phyloP scores from a whole-genome alignment of 2,113 vertebrate species.

The Manacus vitellinus region DNA sequence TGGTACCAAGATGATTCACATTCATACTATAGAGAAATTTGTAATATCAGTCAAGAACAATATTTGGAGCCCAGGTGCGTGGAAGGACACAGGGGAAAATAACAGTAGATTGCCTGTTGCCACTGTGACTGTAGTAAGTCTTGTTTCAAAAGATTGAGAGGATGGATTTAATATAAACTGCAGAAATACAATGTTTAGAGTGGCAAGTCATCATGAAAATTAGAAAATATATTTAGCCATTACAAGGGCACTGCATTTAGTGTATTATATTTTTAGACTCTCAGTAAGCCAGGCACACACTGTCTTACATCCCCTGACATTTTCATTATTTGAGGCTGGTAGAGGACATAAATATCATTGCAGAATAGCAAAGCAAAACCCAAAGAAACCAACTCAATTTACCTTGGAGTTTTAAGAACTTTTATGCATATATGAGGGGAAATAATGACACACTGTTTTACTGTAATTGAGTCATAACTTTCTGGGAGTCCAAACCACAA shows the following conservation, averaged over 20 bases:
- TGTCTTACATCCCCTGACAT: conserved; percentile 17
- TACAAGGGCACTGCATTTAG: conserved; percentile 40
- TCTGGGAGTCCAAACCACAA: not conserved
- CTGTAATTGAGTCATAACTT: not conserved
- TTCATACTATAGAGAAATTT: not conserved
- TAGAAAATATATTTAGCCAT: conserved; percentile 60
- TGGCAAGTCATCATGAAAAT: conserved; percentile 58
- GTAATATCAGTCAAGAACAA: conserved; percentile 32
- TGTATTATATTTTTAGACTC: conserved; percentile 27
- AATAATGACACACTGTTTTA: not conserved
- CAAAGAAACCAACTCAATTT: not conserved
- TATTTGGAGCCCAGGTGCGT: not conserved
- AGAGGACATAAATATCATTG: conserved; percentile 34
- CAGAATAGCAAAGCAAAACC: conserved; percentile 9
- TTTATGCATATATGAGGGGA: not conserved
- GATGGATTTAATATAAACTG: conserved; percentile 24
- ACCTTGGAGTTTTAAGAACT: not conserved
- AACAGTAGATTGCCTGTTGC: conserved; percentile 37
- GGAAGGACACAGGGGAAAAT: not conserved
- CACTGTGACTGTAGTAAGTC: conserved; percentile 2
- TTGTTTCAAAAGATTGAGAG: conserved; percentile 47
- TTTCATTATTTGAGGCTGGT: conserved; percentile 53
- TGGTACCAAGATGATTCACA: conserved; percentile 33
- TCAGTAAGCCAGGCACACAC: conserved; percentile 27
- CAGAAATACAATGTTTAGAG: conserved; percentile 47